A percentile compares a stretch with the other conserved stretches of the same genome.
Evolutionary conservation across 2,113 vertebrate species (phyloP).

Genomic region (Pristiophorus japonicus): DNA sequence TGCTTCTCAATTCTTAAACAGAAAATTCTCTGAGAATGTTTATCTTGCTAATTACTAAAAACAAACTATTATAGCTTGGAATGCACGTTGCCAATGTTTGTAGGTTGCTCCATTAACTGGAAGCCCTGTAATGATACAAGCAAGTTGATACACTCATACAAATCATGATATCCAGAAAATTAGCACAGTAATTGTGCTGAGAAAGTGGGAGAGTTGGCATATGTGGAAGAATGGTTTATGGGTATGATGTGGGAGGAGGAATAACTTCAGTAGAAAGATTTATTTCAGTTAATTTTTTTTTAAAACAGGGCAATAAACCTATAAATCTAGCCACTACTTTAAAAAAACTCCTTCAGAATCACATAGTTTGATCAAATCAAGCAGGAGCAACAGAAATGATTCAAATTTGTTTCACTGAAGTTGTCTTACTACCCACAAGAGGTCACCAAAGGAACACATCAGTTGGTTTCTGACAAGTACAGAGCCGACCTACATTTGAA

Average conservation of each 20-base stretch:
- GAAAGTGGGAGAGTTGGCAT: not conserved
- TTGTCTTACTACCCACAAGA: not conserved
- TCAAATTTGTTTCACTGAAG: constrained; percentile 9
- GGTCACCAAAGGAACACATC: not conserved
- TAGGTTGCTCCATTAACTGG: not conserved
- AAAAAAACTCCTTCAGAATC: no score
- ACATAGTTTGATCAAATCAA: not conserved
- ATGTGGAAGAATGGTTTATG: not conserved
- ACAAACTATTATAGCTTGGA: not conserved
- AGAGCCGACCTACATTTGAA: not conserved
- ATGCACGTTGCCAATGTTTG: not conserved
- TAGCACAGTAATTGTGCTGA: not conserved
- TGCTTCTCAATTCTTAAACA: not conserved
- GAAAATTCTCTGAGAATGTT: not conserved
- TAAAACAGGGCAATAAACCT: not conserved
- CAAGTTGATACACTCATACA: no score
- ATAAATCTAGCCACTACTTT: not conserved
- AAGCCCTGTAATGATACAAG: not conserved
- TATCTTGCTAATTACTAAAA: not conserved
- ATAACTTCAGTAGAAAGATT: not conserved
- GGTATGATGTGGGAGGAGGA: not conserved
- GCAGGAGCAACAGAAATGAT: not conserved
- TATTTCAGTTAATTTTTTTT: not conserved
- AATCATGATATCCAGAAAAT: not conserved
- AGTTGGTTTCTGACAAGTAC: not conserved